phyloP scores from a whole-genome alignment of 2,797 vertebrate genomes.

The Catharus ustulatus region DNA sequence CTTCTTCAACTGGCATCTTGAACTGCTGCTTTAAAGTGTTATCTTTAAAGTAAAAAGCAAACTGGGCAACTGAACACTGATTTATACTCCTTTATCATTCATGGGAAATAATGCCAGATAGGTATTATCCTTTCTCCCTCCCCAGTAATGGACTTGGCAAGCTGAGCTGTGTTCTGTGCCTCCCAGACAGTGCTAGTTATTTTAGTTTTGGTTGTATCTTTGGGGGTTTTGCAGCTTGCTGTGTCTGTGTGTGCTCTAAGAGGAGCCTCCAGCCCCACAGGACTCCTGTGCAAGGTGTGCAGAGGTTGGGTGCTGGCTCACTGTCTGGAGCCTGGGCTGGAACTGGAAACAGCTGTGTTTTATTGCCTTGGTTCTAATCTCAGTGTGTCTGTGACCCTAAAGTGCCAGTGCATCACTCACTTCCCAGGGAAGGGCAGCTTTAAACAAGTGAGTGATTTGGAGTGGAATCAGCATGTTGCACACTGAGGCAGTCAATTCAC shows the following conservation, averaged over 20 bases:
- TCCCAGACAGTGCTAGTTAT: background rate
- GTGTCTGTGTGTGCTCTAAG: background rate
- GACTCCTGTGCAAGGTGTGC: background rate
- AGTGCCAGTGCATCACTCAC: background rate
- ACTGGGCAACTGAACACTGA: background rate
- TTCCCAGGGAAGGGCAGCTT: background rate
- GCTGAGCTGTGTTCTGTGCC: background rate
- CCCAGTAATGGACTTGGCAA: background rate
- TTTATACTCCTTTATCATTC: background rate
- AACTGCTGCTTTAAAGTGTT: background rate
- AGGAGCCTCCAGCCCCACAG: background rate
- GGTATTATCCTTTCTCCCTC: background rate
- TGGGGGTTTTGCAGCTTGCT: background rate
- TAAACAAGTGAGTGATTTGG: constrained; percentile 2
- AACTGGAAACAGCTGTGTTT: background rate
- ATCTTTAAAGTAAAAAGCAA: background rate
- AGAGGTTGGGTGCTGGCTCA: background rate
- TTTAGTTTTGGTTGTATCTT: background rate
- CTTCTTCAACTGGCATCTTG: background rate
- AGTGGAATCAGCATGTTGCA: background rate
- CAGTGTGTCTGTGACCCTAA: background rate
- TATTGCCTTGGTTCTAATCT: background rate
- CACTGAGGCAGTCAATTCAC: background rate
- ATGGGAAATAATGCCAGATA: background rate
- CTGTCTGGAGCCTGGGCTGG: background rate